Conservation (phyloP, 2,797 vertebrate species). For the Fistularia commersonii region DNA sequence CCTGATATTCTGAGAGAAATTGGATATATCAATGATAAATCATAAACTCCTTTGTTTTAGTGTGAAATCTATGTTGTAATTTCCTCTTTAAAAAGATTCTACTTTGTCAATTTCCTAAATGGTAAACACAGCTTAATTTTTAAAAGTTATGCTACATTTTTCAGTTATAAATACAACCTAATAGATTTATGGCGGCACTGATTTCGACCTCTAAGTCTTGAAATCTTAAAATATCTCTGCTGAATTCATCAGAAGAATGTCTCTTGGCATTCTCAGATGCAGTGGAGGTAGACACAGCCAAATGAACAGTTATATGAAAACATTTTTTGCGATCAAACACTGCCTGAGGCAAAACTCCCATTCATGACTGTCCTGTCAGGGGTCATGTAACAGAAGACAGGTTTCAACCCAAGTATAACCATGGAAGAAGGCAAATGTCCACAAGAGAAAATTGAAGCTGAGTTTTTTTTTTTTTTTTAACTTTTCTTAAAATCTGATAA, state of each 20-base stretch:
- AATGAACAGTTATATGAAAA: slow-evolving; percentile 59
- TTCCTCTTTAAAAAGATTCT: no score
- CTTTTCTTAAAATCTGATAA: not conserved
- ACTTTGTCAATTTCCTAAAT: no score
- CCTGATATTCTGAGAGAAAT: slow-evolving; percentile 7
- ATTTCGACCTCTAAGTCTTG: slow-evolving; percentile 36
- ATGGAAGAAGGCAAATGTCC: slow-evolving; percentile 60
- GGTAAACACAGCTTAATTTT: no score
- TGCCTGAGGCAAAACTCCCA: slow-evolving; percentile 69
- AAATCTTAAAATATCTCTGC: slow-evolving; percentile 62
- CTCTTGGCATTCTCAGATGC: slow-evolving; percentile 57
- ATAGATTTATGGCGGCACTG: slow-evolving; percentile 24
- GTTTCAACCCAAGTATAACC: slow-evolving; percentile 50
- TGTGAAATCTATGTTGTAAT: not conserved
- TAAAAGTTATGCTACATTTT: no score
- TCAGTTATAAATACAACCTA: slow-evolving; percentile 45
- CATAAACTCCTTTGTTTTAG: slow-evolving; percentile 11
- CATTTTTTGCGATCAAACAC: slow-evolving; percentile 63
- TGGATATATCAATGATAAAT: slow-evolving; percentile 14
- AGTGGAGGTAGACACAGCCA: slow-evolving; percentile 49
- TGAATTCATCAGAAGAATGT: slow-evolving; percentile 60
- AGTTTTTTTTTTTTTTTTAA: slow-evolving; percentile 18
- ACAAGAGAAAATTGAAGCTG: slow-evolving; percentile 38
- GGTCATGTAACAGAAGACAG: slow-evolving; percentile 56
- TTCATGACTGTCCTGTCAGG: slow-evolving; percentile 69